These are phyloP conservation scores for Aplochiton taeniatus DNA, from an alignment of 2,797 vertebrate species.

Conservation along the genomic window DNA sequence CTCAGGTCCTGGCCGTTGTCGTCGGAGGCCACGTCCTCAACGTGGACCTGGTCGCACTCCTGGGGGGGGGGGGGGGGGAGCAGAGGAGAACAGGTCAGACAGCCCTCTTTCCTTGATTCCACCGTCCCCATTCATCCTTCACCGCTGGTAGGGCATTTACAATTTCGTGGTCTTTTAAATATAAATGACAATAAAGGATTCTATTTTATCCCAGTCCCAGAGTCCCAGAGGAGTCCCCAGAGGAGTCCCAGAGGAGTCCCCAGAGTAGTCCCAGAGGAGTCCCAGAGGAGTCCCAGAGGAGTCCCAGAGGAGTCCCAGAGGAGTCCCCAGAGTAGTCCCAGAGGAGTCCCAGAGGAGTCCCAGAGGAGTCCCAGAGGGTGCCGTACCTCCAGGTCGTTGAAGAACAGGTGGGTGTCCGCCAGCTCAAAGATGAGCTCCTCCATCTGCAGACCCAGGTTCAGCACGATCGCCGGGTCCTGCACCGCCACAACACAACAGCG, in stretches of 20 bases:
- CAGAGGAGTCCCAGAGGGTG: background rate
- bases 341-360: no score
- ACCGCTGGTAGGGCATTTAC: no score
- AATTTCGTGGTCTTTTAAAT: no score
- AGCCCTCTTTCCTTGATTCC: no score
- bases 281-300: no score
- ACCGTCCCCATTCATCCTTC: no score
- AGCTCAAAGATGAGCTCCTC: slow-evolving; percentile 99
- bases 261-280: no score
- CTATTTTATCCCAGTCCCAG: no score
- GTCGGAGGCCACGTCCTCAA: slow-evolving; percentile 95
- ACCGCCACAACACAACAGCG: background rate
- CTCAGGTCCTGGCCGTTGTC: slow-evolving; percentile 98
- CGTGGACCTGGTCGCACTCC: slow-evolving; percentile 98
- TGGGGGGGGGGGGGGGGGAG: slow-evolving; percentile 60
- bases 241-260: no score
- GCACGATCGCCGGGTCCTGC: slow-evolving; percentile 90
- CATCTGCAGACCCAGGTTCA: slow-evolving; percentile 95
- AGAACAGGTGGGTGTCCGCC: slow-evolving; percentile 97
- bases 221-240: no score
- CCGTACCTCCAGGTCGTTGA: slow-evolving; percentile 94
- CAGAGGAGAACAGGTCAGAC: background rate
- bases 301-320: no score
- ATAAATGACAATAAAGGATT: slow-evolving; percentile 3
- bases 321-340: no score